Conservation (phyloP, 2,797 vertebrate genomes). For the Eulemur mongoz region DNA sequence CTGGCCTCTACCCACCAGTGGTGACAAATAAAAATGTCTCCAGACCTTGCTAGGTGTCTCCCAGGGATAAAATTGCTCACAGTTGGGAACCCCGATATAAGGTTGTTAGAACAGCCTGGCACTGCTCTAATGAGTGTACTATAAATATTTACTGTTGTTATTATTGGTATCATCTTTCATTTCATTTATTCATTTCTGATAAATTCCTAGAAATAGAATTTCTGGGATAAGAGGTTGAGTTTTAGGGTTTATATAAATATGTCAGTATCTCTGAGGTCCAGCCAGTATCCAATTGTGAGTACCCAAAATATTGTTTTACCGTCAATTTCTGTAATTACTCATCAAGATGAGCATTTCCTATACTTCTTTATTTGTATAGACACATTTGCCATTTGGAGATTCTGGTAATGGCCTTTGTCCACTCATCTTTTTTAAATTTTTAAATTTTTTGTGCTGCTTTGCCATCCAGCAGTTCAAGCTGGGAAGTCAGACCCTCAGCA, state of each 20-base stretch:
- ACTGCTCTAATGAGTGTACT: neutral
- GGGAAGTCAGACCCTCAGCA: neutral
- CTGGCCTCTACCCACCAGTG: neutral
- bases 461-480: neutral
- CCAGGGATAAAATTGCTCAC: neutral
- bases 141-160: neutral
- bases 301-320: neutral
- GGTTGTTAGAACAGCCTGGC: neutral
- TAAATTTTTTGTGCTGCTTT: neutral
- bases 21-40: neutral
- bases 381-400: neutral
- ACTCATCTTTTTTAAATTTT: neutral
- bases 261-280: neutral
- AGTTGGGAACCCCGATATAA: neutral
- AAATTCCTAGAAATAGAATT: neutral
- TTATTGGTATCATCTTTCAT: neutral
- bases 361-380: neutral
- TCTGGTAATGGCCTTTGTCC: neutral
- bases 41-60: neutral
- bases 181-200: neutral
- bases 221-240: neutral
- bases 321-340: neutral
- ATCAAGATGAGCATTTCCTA: neutral
- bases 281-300: neutral
- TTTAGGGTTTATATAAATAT: neutral